Base-by-base conservation (phyloP, 2,888 invertebrate species). In the Acronicta leporina region DNA sequence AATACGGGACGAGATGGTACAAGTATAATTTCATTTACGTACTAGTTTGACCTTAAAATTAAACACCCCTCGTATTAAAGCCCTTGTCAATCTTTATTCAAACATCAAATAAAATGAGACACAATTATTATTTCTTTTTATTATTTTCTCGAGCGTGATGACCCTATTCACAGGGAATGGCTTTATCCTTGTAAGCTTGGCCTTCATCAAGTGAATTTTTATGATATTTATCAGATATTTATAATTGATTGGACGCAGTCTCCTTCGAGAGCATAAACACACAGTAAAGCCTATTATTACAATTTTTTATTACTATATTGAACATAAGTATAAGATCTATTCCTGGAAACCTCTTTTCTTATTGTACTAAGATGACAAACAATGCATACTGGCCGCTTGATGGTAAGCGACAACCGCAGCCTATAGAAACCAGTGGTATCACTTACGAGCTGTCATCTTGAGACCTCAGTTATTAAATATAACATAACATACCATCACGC, bases 181-280 rank as follows among this genome's bases (percentile, higher is more conserved):
- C 30, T 69, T 55, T 56, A 54, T 56, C 46, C 50, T 52, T 54
- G 27, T 15, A 38, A 49, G 30, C 16, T n/a, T 62, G 58, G 38
- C 64, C 70, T 63, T 61, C 60, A 45, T 40, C 47, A 41, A 67
- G 58, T 50, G 59, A 59, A 13, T 70, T 73, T 73, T 75, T 77
- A 74, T 63, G 58, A 68, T 68, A 59, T 68, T 69, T 63, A 75
- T 70, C 60, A 49, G 58, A 54, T 59, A 60, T 38, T 11, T 62
- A 74, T 73, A 74, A 74, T 64, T 68, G 65, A 66, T 74, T 71
- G 68, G 45, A 20, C n/a, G 45, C 44, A 70, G 35, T 58, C 42
- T 42, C 62, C 42, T 25, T 20, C 11, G 45, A 20, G 20, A 8
- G 27, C 49, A 35, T 62, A 60, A 61, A 51, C 45, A 50, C 38